These are phyloP conservation scores for Choristoneura fumiferana DNA, from an alignment of 1,140 invertebrate genomes.

Conservation along the genomic window DNA sequence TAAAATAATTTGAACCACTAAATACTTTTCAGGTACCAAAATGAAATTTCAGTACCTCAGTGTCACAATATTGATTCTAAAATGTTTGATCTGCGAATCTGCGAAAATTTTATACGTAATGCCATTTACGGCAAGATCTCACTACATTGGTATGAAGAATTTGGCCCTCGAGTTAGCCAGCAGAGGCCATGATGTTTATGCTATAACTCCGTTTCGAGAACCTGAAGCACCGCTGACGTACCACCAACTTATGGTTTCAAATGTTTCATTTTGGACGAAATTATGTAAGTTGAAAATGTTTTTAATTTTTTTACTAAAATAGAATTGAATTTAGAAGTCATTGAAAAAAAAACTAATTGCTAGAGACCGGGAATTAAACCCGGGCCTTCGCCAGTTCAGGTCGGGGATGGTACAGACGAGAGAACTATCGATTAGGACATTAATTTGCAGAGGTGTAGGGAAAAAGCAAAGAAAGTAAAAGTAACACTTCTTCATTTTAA, in stretches of 20 bases:
- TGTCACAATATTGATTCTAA: background rate
- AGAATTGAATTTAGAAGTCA: too few relatives aligned
- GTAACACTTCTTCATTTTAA: too few relatives aligned
- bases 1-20: too few relatives aligned
- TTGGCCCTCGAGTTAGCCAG: constrained; percentile 56
- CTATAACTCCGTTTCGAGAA: constrained; percentile 47
- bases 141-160: constrained; percentile 54
- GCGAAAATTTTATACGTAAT: constrained; percentile 45
- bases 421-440: too few relatives aligned
- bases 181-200: constrained; percentile 71
- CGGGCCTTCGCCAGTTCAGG: too few relatives aligned
- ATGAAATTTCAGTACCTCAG: background rate
- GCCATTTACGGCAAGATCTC: constrained; percentile 54
- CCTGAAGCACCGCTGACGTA: constrained; percentile 28
- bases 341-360: too few relatives aligned
- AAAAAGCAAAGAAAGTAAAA: too few relatives aligned
- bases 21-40: too few relatives aligned
- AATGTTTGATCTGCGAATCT: background rate
- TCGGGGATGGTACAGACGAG: too few relatives aligned
- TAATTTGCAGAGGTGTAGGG: too few relatives aligned
- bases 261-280: background rate
- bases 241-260: constrained; percentile 30
- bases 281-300: background rate
- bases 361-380: too few relatives aligned
- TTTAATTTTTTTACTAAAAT: too few relatives aligned